phyloP scores from a whole-genome alignment of 2,797 vertebrate genomes.

The Rhinogobio ventralis region DNA sequence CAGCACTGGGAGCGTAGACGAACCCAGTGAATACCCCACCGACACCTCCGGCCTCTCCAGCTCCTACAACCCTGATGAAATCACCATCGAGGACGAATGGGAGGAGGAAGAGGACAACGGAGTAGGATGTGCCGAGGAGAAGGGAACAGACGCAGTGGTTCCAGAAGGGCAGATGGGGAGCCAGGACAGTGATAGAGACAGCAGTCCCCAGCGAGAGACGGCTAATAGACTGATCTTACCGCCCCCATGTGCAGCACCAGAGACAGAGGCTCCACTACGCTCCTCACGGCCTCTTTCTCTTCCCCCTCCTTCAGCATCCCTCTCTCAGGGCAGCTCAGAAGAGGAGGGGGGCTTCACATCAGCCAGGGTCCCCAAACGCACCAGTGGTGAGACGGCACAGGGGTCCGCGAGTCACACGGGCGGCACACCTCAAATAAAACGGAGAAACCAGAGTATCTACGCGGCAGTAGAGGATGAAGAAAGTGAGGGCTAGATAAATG shows the following conservation, averaged over 20 bases:
- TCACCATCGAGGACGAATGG: slow-evolving; percentile 92
- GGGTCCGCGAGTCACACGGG: slow-evolving; percentile 54
- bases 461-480: slow-evolving; percentile 81
- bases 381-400: slow-evolving; percentile 70
- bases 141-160: slow-evolving; percentile 62
- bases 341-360: slow-evolving; percentile 36
- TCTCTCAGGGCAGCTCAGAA: slow-evolving; percentile 48
- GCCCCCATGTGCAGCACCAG: slow-evolving; percentile 67
- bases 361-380: slow-evolving; percentile 81
- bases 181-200: slow-evolving; percentile 53
- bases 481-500: slow-evolving; percentile 48
- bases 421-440: slow-evolving; percentile 86
- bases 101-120: slow-evolving; percentile 77
- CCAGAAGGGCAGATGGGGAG: slow-evolving; percentile 41
- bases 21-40: slow-evolving; percentile 89
- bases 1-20: slow-evolving; percentile 81
- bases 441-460: slow-evolving; percentile 95
- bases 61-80: slow-evolving; percentile 95
- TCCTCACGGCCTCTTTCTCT: slow-evolving; percentile 58
- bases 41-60: slow-evolving; percentile 86
- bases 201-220: slow-evolving; percentile 59
- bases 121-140: slow-evolving; percentile 40
- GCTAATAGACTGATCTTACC: slow-evolving; percentile 74
- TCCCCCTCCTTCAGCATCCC: slow-evolving; percentile 62
- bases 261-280: slow-evolving; percentile 40